These are phyloP conservation scores for Astyanax mexicanus DNA, from an alignment of 2,797 vertebrate genomes.

Conservation along the genomic window DNA sequence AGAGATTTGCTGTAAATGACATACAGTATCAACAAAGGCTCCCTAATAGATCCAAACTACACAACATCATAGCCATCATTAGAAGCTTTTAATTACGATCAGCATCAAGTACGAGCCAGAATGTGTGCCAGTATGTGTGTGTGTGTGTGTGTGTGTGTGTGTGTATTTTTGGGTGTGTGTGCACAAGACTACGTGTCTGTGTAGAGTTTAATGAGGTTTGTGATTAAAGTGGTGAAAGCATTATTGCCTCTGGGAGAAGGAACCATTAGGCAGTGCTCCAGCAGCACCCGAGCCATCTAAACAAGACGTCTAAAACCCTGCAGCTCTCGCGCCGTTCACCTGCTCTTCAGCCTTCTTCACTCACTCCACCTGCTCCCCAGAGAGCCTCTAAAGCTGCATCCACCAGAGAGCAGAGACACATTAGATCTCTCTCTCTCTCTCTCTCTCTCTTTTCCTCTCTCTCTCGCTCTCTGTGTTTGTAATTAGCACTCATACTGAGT, in stretches of 20 bases:
- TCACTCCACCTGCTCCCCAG: conserved; percentile 34
- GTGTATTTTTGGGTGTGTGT: neutral
- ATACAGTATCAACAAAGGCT: conserved; percentile 2
- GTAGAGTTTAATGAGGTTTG: conserved; percentile 62
- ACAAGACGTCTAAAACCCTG: conserved; percentile 46
- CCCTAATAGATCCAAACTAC: neutral
- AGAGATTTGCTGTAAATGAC: neutral
- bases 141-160: neutral
- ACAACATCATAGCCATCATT: conserved; percentile 6
- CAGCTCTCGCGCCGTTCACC: conserved; percentile 16
- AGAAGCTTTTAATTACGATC: conserved; percentile 31
- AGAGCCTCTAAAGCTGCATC: conserved; percentile 21
- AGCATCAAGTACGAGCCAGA: neutral
- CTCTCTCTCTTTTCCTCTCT: neutral
- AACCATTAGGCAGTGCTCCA: conserved; percentile 67
- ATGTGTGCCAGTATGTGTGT: no score
- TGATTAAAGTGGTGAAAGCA: conserved; percentile 69
- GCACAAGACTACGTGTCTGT: conserved; percentile 58
- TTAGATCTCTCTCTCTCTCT: neutral
- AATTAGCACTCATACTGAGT: conserved; percentile 27
- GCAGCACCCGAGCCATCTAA: conserved; percentile 60
- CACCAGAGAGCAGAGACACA: conserved; percentile 19
- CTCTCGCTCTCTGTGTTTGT: conserved; percentile 20
- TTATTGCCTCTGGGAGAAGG: conserved; percentile 64
- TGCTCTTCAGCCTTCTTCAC: conserved; percentile 31